Evolutionary conservation across 2,888 invertebrate genomes (phyloP), one percentile per base, ranked within the genome.

Genomic region (Nipponacmea schrenckii): DNA sequence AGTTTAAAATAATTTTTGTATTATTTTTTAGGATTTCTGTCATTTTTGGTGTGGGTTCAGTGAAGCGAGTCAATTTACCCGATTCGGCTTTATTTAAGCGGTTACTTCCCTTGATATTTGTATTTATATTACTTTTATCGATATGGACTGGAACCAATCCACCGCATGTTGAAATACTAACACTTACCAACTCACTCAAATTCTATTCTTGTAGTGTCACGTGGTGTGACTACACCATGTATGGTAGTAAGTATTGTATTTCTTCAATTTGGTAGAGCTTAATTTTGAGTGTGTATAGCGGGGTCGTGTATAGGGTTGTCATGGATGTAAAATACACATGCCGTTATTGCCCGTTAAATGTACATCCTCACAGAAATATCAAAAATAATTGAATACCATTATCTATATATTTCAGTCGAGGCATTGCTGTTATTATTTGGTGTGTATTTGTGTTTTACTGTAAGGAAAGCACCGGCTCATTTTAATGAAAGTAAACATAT

Each of bases 151-250:
- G 95, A 27, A 74, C 81, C n/a, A 72, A 73, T 17, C 75, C 79
- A 12, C 81, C 85, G 0, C 26, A 62, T 1, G 79, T 79, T 2
- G 71, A 70, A 7, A 81, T 80, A 14, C 50, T 81, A 7, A 80
- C 74, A 56, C 82, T 80, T 10, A 75, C 73, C 3, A 73, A 92
- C 80, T 93, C 93, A 69, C 91, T 96, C 75, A 94, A 94, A 88
- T 96, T 96, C 90, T 94, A 94, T 85, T 95, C 95, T 86, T 97
- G 97, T 89, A 92, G 93, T 46, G 95, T 94, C 89, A 95, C 95
- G 85, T 96, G 96, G 95, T 97, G 96, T 96, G 95, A 95, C 91
- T 96, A 96, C 89, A 95, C 95, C 87, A 91, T 96, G 87, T 95
- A 95, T 64, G 95, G 95, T 86, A 95, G 96, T 93, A 84, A 27